Evolutionary conservation across 2,797 vertebrate species (phyloP), one percentile per base, ranked within the genome.

Genomic region (Myotis vivesi): DNA sequence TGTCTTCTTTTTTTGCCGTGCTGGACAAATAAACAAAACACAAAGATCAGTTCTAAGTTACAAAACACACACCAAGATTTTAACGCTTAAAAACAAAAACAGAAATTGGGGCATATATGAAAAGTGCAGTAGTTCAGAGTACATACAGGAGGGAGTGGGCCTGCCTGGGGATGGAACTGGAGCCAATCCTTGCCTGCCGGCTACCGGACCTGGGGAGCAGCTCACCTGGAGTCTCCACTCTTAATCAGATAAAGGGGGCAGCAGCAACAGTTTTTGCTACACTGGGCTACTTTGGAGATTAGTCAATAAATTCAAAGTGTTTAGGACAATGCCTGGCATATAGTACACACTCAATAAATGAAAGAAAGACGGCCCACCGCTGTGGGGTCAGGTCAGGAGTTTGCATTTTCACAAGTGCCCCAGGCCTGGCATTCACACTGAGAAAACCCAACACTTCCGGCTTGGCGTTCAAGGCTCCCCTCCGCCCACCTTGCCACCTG

Each of bases 1-100:
- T 98, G 6, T 99, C 99, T 89, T 99, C 98, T 89, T 97, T 97
- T 96, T 99, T 99, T 8, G 98, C 99, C 46, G 98, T 99, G 95
- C 99, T 99, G 97, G 77, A 94, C 97, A 96, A 75, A 69, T 8
- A 86, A 30, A 62, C 2, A 71, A 82, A 62, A 76, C 15, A 81
- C 9, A 38, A 15, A 38, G 8, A 49, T 53, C 49, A 69, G 59
- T 7, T 30, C 23, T 38, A 15, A 79, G 30, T 36, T 89, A 16
- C 51, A 25, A 73, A 38, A 68, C 62, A 62, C 59, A 30, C 59
- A 62, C 2, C 5, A 49, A 62, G 11, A 23, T 19, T 15, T 41
- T 53, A 62, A 51, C 59, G 28, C 12, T 25, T 53, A 20, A 22
- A 20, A 75, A 44, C 2, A 75, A 59, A 30, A 19, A 4, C 44